Conservation (phyloP, 2,888 invertebrate genomes). For the Dynastes tityus region DNA sequence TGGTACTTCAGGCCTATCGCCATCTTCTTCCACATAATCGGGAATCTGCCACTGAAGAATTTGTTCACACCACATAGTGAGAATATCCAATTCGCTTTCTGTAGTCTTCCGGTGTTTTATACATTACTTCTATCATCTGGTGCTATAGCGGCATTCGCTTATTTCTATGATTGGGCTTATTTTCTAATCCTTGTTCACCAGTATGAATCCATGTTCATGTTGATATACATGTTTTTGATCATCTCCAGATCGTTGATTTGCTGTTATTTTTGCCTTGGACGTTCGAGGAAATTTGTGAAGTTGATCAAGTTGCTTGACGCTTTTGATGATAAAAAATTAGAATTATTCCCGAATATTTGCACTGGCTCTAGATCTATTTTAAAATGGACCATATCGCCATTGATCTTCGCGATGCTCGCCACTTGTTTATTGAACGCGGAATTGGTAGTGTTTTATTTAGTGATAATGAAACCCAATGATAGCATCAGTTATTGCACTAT, state of each 20-base stretch:
- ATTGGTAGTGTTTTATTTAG: conserved; percentile 22
- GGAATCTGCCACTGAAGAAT: conserved; percentile 59
- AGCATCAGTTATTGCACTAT: not conserved
- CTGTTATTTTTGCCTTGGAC: conserved; percentile 51
- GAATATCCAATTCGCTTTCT: conserved; percentile 1
- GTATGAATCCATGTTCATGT: not conserved
- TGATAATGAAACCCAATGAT: conserved; percentile 4
- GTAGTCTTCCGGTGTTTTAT: conserved; percentile 41
- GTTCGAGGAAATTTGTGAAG: conserved; percentile 54
- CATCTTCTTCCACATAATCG: conserved; percentile 55
- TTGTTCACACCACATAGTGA: conserved; percentile 41
- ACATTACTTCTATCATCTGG: conserved; percentile 8
- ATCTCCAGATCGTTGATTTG: conserved; percentile 53
- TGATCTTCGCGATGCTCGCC: not conserved
- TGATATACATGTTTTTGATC: conserved; percentile 50
- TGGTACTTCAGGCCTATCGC: conserved; percentile 60
- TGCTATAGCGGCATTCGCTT: not conserved
- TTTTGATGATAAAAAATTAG: conserved; percentile 53
- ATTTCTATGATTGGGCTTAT: not conserved
- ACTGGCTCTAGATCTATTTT: not conserved
- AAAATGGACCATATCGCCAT: conserved; percentile 21
- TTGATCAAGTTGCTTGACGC: conserved; percentile 56
- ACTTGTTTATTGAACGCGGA: conserved; percentile 12
- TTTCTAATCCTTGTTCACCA: not conserved
- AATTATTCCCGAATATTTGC: conserved; percentile 9